phyloP scores from a whole-genome alignment of 2,113 vertebrate species.

The Chamaetylas fuelleborni region DNA sequence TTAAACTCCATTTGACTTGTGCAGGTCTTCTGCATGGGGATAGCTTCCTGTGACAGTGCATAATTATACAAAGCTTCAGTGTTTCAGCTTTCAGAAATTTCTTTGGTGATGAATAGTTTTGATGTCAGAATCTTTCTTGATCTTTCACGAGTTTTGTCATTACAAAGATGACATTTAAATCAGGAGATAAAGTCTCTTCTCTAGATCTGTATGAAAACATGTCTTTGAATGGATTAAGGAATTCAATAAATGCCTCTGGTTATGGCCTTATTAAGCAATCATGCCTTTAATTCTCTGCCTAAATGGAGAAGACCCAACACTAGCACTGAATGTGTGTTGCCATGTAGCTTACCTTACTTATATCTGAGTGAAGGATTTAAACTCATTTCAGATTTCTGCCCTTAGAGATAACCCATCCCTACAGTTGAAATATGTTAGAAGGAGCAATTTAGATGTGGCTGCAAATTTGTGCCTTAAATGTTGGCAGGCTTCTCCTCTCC shows the following conservation, averaged over 20 bases:
- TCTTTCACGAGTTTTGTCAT: constrained; percentile 25
- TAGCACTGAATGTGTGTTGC: background rate
- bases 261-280: background rate
- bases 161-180: background rate
- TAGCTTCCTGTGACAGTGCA: background rate
- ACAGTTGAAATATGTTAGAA: background rate
- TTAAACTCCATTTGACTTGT: constrained; percentile 37
- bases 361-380: background rate
- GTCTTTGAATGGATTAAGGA: constrained; percentile 22
- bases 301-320: background rate
- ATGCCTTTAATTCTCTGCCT: background rate
- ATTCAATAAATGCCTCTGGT: background rate
- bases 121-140: constrained; percentile 65
- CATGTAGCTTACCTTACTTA: background rate
- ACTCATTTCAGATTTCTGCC: background rate
- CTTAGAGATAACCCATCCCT: background rate
- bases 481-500: background rate
- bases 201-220: background rate
- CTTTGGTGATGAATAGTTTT: constrained; percentile 55
- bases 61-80: constrained; percentile 43
- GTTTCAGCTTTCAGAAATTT: constrained; percentile 55
- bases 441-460: background rate
- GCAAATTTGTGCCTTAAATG: background rate
- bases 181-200: background rate
- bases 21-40: background rate